Percentiles rank a stretch among this genome's conserved stretches.
phyloP scores from a whole-genome alignment of 2,888 invertebrate species.

The Cephalotes varians region DNA sequence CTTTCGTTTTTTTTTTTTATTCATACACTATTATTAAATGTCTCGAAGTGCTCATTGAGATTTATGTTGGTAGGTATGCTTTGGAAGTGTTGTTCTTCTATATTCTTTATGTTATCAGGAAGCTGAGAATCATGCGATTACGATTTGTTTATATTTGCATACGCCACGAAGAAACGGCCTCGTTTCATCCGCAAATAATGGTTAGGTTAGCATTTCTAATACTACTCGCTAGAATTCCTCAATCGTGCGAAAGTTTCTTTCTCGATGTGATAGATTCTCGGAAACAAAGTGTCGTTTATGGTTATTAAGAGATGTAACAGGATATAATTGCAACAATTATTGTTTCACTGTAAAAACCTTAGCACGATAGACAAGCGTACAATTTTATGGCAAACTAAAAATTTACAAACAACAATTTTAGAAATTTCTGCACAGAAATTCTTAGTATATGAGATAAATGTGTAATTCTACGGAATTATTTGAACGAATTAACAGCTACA shows the following conservation, averaged over 20 bases:
- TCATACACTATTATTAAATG: slow-evolving; percentile 12
- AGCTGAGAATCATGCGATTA: slow-evolving; percentile 37
- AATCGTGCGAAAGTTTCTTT: slow-evolving; percentile 42
- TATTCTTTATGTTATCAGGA: slow-evolving; percentile 38
- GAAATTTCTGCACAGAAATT: not conserved
- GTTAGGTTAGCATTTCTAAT: slow-evolving; percentile 16
- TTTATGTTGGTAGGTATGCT: slow-evolving; percentile 16
- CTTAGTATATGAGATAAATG: not conserved
- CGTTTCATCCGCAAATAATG: slow-evolving; percentile 31
- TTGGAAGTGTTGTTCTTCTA: slow-evolving; percentile 25
- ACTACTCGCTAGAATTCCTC: slow-evolving; percentile 3
- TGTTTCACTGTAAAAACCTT: not conserved
- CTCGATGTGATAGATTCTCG: slow-evolving; percentile 12
- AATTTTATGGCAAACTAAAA: not conserved
- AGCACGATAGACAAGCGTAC: not conserved
- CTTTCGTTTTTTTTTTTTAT: slow-evolving; percentile 17
- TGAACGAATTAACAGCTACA: slow-evolving; percentile 7
- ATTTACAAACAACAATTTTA: not conserved
- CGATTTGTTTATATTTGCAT: slow-evolving; percentile 32
- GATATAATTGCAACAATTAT: not conserved
- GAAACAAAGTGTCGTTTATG: slow-evolving; percentile 20
- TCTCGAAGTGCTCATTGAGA: not conserved
- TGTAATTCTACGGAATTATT: not conserved
- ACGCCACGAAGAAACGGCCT: slow-evolving; percentile 13
- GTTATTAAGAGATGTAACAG: slow-evolving; percentile 20